Conservation (phyloP, 2,113 vertebrate species). For the Erythrolamprus reginae region DNA sequence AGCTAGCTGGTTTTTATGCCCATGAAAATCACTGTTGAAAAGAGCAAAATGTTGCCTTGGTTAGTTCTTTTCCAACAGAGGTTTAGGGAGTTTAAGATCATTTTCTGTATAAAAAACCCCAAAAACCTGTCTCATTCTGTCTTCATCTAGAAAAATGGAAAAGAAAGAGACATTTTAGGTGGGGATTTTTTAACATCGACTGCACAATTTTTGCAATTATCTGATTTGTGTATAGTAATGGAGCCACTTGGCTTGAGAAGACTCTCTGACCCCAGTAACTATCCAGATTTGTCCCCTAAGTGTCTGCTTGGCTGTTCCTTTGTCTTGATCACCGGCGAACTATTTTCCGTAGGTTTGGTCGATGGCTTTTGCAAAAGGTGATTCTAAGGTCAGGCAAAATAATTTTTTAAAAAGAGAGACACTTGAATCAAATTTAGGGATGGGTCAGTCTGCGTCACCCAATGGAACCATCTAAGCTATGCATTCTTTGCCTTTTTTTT, state of each 20-base stretch:
- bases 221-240: neutral
- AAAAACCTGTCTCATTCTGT: neutral
- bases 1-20: neutral
- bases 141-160: neutral
- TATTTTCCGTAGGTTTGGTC: neutral
- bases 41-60: neutral
- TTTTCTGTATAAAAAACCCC: neutral
- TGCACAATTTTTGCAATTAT: neutral
- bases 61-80: neutral
- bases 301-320: neutral
- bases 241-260: neutral
- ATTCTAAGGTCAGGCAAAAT: fast-evolving
- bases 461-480: conserved; percentile 1
- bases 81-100: neutral
- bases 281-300: neutral
- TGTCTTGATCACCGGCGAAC: fast-evolving
- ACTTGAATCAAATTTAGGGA: fast-evolving
- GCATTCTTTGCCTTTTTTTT: conserved; percentile 23
- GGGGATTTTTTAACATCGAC: neutral
- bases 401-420: neutral
- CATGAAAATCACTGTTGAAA: neutral
- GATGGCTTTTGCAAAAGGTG: neutral
- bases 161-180: neutral
- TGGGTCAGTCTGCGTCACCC: neutral
- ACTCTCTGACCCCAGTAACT: neutral